Evolutionary conservation across 2,113 vertebrate genomes (phyloP), one percentile per base, ranked within the genome.

Genomic region (Calypte anna): DNA sequence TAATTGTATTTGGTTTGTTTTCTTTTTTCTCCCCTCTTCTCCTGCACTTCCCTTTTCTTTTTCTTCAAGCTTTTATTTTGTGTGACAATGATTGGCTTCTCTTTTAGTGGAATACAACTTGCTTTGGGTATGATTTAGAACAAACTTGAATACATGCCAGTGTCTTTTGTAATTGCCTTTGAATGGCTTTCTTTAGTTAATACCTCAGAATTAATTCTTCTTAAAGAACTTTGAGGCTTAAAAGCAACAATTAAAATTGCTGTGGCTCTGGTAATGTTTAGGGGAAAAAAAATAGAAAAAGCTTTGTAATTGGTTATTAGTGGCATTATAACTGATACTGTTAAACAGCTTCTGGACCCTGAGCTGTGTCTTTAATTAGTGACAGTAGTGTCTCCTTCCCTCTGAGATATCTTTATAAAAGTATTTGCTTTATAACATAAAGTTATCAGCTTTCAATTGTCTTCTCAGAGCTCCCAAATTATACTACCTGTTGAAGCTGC

Each of bases 281-380:
- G 84, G 40, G 40, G 40, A 40, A 40, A 40, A 87, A 93, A 91
- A 94, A 70, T 80, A 43, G 59, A 43, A 91, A 82, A 70, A 40
- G 11, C 11, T 10, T 33, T 36, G 82, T 88, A 87, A 95, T 90
- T 95, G 28, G 36, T 82, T 95, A 74, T 93, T 96, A 96, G 67
- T 77, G 31, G 31, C 70, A 66, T 85, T 87, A 91, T 82, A 92
- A 93, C 48, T 95, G 78, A 73, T 88, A 88, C 24, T 63, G 38
- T 93, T 94, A 85, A 91, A 82, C 67, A 67, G 75, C 82, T 90
- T 38, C 79, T 90, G 84, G 82, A 94, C 90, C 57, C 81, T 77
- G 72, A 95, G 59, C 53, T 80, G 21, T 63, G 67, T 88, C 61
- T 78, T 89, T 91, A 95, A 94, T 92, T 95, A 94, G 84, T 82